Evolutionary conservation across 2,797 vertebrate species (phyloP).

Genomic region (Limosa lapponica): DNA sequence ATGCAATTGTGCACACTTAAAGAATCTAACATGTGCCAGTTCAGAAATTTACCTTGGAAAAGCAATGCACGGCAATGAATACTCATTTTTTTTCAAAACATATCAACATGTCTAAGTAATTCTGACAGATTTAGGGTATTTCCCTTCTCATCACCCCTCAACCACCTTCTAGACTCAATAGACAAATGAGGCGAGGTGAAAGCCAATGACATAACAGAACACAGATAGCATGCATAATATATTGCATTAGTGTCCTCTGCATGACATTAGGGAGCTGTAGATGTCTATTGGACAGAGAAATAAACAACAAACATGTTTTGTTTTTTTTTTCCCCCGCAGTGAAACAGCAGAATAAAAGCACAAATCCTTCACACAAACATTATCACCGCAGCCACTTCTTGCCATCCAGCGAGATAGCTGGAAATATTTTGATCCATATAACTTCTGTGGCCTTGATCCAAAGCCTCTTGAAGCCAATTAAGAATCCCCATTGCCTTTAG

Average conservation of each 20-base stretch:
- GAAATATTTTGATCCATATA: background rate
- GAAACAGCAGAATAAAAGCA: background rate
- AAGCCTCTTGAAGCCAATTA: slow-evolving; percentile 16
- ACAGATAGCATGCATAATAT: slow-evolving; percentile 51
- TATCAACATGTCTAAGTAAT: slow-evolving; percentile 48
- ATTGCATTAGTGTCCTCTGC: slow-evolving; percentile 33
- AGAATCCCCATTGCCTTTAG: background rate
- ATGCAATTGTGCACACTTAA: background rate
- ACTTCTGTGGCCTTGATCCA: background rate
- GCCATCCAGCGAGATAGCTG: background rate
- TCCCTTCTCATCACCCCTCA: slow-evolving; percentile 48
- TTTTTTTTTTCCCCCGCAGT: background rate
- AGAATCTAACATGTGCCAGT: background rate
- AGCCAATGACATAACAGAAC: slow-evolving; percentile 42
- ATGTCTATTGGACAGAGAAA: slow-evolving; percentile 15
- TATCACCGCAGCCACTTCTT: background rate
- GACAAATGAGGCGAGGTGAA: slow-evolving; percentile 49
- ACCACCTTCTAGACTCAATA: slow-evolving; percentile 30
- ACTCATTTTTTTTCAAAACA: slow-evolving; percentile 42
- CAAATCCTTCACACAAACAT: background rate
- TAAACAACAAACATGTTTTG: background rate
- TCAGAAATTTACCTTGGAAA: slow-evolving; percentile 37
- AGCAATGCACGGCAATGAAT: background rate
- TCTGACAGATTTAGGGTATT: slow-evolving; percentile 67
- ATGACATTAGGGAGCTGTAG: slow-evolving; percentile 30